phyloP scores from a whole-genome alignment of 2,113 vertebrate genomes.

The Polypterus senegalus region DNA sequence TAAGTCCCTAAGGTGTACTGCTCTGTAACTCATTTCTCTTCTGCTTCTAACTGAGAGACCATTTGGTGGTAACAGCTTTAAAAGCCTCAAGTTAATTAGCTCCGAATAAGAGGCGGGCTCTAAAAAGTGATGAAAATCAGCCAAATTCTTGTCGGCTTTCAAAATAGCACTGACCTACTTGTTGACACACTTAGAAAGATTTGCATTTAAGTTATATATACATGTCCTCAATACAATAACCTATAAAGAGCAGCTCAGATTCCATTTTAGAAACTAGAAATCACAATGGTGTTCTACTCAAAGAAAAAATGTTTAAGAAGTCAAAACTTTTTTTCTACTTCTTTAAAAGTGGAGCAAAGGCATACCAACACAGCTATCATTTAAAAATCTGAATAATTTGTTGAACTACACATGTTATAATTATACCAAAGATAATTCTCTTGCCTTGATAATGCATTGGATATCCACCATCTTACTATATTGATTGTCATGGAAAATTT shows the following conservation, averaged over 20 bases:
- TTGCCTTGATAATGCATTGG: no score
- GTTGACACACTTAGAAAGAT: conserved; percentile 43
- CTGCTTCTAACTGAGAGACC: conserved; percentile 53
- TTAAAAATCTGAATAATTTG: no score
- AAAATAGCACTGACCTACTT: conserved; percentile 68
- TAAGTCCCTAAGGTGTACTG: conserved; percentile 50
- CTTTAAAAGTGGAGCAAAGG: background rate
- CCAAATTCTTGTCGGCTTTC: conserved; percentile 42
- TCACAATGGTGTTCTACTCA: background rate
- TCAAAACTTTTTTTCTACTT: background rate
- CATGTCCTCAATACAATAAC: conserved; percentile 48
- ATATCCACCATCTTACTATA: no score
- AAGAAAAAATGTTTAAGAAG: background rate
- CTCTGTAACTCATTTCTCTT: conserved; percentile 45
- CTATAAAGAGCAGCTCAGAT: conserved; percentile 31
- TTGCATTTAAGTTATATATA: conserved; percentile 23
- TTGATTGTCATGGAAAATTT: no score
- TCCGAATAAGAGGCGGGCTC: conserved; percentile 37
- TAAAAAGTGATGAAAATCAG: conserved; percentile 33
- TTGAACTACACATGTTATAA: no score
- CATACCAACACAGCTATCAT: no score
- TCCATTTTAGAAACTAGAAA: conserved; percentile 15
- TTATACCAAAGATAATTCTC: no score
- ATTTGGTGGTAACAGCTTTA: conserved; percentile 49
- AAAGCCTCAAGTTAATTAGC: conserved; percentile 61